These are phyloP conservation scores for Oophaga pumilio DNA, from an alignment of 2,113 vertebrate genomes.

Conservation along the genomic window DNA sequence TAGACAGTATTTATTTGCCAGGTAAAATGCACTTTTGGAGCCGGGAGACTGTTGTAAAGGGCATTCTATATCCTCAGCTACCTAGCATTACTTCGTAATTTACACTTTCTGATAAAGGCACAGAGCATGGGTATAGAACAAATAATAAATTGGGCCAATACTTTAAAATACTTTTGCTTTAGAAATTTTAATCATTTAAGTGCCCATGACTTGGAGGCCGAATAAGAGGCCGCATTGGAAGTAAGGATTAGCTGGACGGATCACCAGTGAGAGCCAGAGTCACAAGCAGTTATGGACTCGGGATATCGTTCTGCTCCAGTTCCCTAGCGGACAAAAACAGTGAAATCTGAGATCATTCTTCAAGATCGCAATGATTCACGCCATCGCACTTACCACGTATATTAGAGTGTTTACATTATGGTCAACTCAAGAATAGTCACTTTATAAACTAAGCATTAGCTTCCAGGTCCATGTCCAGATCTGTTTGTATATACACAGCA, in stretches of 20 bases:
- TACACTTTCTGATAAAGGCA: background rate
- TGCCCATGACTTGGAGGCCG: background rate
- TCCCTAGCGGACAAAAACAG: background rate
- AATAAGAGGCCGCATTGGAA: background rate
- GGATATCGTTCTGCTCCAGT: background rate
- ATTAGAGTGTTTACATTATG: background rate
- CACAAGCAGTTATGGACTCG: background rate
- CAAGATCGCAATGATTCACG: background rate
- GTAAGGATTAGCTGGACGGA: background rate
- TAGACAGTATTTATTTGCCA: conserved; percentile 30
- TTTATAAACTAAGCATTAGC: background rate
- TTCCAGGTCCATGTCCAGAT: background rate
- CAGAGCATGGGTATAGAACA: background rate
- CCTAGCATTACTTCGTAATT: background rate
- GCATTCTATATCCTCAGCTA: background rate
- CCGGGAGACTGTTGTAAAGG: conserved; percentile 31
- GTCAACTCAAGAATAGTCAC: no score
- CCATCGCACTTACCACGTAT: no score
- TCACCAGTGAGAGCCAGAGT: background rate
- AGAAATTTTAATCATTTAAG: background rate
- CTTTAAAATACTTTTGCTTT: background rate
- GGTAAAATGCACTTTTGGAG: conserved; percentile 24
- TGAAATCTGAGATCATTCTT: background rate
- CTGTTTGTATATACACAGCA: no score
- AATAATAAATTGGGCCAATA: background rate